phyloP scores from a whole-genome alignment of 2,888 invertebrate species.

The Liodrosophila aerea region DNA sequence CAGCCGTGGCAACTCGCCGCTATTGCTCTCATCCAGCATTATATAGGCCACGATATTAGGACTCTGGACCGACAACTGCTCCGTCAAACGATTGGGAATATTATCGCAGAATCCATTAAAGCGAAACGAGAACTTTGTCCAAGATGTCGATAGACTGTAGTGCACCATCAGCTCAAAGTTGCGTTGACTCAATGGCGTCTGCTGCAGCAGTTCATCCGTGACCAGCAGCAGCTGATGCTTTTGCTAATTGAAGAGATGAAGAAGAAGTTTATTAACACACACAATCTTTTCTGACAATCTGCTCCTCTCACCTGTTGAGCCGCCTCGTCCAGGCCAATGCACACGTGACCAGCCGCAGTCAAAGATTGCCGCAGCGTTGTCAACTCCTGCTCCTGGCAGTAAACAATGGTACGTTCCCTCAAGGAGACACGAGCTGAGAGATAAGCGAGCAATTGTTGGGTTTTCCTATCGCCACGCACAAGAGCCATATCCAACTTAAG shows the following conservation, averaged over 20 bases:
- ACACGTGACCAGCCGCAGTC: neutral
- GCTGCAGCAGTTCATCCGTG: conserved; percentile 22
- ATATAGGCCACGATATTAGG: conserved; percentile 19
- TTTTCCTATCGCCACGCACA: conserved; percentile 20
- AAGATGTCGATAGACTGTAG: conserved; percentile 42
- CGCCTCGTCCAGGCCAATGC: conserved; percentile 4
- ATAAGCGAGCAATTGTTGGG: conserved; percentile 14
- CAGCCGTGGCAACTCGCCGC: conserved; percentile 14
- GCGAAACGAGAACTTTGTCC: conserved; percentile 44
- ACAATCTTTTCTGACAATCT: no score
- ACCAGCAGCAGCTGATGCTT: conserved; percentile 37
- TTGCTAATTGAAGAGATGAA: conserved; percentile 18
- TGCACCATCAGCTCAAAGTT: conserved; percentile 47
- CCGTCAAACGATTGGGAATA: conserved; percentile 37
- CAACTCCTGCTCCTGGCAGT: conserved; percentile 42
- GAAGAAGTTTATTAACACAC: neutral
- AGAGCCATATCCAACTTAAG: conserved; percentile 26
- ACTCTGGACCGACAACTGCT: no score
- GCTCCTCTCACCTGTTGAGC: conserved; percentile 8
- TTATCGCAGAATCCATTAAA: conserved; percentile 31
- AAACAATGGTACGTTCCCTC: conserved; percentile 38
- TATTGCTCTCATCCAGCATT: conserved; percentile 45
- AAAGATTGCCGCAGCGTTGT: neutral
- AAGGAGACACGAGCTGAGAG: neutral
- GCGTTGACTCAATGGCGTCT: neutral